Evolutionary conservation across 2,113 vertebrate species (phyloP), one percentile per base, ranked within the genome.

Genomic region (Zapornia atra): DNA sequence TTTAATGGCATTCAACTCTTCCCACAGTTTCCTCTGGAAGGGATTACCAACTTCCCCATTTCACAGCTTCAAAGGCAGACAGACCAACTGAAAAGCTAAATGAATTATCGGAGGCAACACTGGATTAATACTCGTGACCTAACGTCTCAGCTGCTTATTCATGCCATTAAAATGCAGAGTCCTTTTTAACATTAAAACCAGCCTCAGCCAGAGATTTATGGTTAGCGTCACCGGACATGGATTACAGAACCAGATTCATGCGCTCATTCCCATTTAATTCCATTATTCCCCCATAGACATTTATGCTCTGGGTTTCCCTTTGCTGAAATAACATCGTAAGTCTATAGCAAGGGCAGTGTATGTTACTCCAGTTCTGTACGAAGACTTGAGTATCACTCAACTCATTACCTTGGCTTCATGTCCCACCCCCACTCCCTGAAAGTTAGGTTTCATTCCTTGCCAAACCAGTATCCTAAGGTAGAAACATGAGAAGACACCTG

Each of bases 131-230:
- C 48, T 64, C 61, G 60, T 71, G 92, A 96, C 56, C 42, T 75
- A 68, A 95, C 22, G 26, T 88, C 68, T 95, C 79, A 86, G 38
- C 48, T 86, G 28, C 6, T 0, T 0, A 1, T 26, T 84, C 82
- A 34, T 48, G 20, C 73, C 50, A 59, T 70, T 80, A 86, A 84
- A 88, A 88, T 40, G 42, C n/a, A 75, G 77, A 59, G 50, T 54
- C n/a, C 34, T 71, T n/a, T 54, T 87, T 79, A 91, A 82, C 72
- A 94, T 57, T 69, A 92, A 80, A 92, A 92, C 31, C 53, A 76
- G 38, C 34, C 48, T 84, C 15, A 33, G 40, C 5, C 73, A 96
- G 15, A 68, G 34, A 82, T 72, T 87, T 69, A 76, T 10, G 22
- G 66, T 76, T 73, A 89, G n/a, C 44, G 60, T 38, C 73, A 65